A percentile compares a stretch with the other conserved stretches of the same genome.
Conservation (phyloP, 2,888 invertebrate genomes). For the Tribolium freemani region DNA sequence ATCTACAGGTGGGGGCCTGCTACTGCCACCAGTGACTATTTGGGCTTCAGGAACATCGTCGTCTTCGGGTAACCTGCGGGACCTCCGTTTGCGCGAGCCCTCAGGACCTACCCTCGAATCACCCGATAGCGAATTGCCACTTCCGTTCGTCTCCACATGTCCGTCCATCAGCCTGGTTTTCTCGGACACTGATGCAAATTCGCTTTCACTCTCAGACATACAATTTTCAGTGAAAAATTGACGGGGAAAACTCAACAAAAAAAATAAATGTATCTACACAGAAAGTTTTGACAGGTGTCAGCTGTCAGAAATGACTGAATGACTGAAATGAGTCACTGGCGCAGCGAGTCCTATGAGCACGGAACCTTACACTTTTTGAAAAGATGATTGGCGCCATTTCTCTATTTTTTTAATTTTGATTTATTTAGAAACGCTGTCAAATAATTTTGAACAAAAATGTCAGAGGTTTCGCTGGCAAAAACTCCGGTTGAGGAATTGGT, state of each 20-base stretch:
- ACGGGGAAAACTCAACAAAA: conserved; percentile 28
- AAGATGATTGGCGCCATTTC: no score
- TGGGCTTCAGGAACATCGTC: conserved; percentile 66
- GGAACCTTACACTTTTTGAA: no score
- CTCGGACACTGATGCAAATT: conserved; percentile 78
- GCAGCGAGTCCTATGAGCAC: no score
- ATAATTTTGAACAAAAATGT: no score
- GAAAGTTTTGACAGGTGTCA: conserved; percentile 16
- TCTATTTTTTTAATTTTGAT: no score
- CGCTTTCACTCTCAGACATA: conserved; percentile 67
- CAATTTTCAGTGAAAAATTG: conserved; percentile 46
- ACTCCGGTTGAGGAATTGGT: no score
- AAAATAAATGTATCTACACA: conserved; percentile 5
- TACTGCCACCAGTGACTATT: conserved; percentile 50
- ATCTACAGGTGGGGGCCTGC: conserved; percentile 45
- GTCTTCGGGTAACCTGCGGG: conserved; percentile 49
- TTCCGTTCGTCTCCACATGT: conserved; percentile 77
- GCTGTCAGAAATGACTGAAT: conserved; percentile 4
- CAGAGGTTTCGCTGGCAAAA: no score
- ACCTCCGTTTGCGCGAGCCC: conserved; percentile 70
- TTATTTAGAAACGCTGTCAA: no score
- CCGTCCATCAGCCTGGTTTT: conserved; percentile 89
- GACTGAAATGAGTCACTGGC: not conserved
- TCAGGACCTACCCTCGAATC: conserved; percentile 69
- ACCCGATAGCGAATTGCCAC: conserved; percentile 69